These are phyloP conservation scores for Calyptomena viridis DNA, from an alignment of 2,113 vertebrate genomes.

Conservation along the genomic window DNA sequence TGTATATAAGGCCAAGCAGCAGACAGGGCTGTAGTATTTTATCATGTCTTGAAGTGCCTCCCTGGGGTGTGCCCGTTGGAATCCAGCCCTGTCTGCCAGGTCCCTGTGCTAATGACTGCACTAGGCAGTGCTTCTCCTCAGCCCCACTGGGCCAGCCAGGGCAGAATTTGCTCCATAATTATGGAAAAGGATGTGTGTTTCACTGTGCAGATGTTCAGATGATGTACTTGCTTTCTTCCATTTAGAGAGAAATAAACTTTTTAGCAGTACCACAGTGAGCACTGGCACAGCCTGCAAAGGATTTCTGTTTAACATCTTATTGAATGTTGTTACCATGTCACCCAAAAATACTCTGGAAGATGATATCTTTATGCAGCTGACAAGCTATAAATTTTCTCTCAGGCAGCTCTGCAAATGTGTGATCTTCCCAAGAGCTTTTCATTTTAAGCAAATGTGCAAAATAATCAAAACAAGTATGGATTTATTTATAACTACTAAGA, in stretches of 20 bases:
- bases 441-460: conserved; percentile 34
- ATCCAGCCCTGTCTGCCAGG: background rate
- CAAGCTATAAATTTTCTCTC: conserved; percentile 61
- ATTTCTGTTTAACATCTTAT: conserved; percentile 31
- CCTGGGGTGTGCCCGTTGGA: conserved; percentile 26
- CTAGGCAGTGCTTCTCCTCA: background rate
- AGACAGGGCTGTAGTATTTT: background rate
- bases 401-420: conserved; percentile 45
- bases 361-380: conserved; percentile 63
- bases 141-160: background rate
- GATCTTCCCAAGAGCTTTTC: conserved; percentile 56
- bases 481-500: conserved; percentile 44
- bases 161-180: background rate
- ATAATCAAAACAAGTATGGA: conserved; percentile 21
- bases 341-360: conserved; percentile 57
- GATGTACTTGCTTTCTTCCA: background rate
- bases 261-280: background rate
- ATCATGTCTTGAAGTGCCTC: conserved; percentile 4
- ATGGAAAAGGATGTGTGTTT: conserved; percentile 11
- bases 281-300: conserved; percentile 3
- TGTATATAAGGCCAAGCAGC: background rate
- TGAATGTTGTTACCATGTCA: conserved; percentile 39
- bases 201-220: conserved; percentile 23
- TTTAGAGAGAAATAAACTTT: conserved; percentile 43
- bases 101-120: background rate